A percentile compares a stretch with the other conserved stretches of the same genome.
Conservation (phyloP, 2,797 vertebrate species). For the Craterocephalus amniculus region DNA sequence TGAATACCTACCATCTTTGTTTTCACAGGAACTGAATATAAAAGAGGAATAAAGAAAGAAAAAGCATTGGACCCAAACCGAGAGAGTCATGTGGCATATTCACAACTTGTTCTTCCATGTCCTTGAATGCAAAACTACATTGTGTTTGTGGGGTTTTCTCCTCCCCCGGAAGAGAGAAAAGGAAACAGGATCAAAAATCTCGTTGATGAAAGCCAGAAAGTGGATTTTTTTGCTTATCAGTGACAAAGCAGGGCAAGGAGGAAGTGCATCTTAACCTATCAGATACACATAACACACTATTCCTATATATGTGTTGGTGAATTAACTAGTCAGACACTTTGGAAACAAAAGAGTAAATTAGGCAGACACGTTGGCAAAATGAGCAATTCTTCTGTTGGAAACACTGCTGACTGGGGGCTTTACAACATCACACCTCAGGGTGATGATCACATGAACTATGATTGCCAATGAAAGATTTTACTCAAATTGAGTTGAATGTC, state of each 20-base stretch:
- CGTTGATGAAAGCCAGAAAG: conserved; percentile 32
- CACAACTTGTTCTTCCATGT: conserved; percentile 15
- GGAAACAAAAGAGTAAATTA: no score
- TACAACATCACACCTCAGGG: conserved; percentile 23
- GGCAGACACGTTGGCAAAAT: not conserved
- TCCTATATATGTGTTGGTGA: not conserved
- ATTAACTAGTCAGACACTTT: not conserved
- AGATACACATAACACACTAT: not conserved
- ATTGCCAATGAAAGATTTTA: no score
- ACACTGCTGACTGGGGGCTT: not conserved
- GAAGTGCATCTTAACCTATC: conserved; percentile 13
- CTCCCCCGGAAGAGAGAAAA: not conserved
- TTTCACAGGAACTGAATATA: no score
- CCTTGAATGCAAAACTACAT: conserved; percentile 2
- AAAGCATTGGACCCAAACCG: conserved; percentile 5
- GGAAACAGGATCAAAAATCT: conserved; percentile 43
- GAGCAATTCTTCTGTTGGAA: not conserved
- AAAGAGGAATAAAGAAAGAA: not conserved
- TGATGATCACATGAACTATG: not conserved
- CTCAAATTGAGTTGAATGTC: no score
- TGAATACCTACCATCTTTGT: no score
- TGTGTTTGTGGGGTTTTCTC: conserved; percentile 21
- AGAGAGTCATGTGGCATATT: not conserved
- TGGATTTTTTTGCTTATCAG: conserved; percentile 33
- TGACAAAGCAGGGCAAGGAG: conserved; percentile 18